Percentiles rank a stretch among this genome's conserved stretches.
phyloP scores from a whole-genome alignment of 2,113 vertebrate genomes.

The Amia ocellicauda region DNA sequence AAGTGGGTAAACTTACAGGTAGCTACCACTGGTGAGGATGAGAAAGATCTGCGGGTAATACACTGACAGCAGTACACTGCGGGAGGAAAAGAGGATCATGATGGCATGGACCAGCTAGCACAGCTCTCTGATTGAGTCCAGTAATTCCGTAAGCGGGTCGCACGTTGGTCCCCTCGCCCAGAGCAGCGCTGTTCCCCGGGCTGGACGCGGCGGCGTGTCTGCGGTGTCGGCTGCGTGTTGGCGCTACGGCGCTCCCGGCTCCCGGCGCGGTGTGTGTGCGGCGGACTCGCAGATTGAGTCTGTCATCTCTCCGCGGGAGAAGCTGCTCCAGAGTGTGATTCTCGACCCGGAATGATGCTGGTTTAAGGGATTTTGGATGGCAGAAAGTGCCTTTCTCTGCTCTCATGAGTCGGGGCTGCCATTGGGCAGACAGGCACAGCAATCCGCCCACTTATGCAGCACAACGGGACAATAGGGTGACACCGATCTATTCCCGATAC shows the following conservation, averaged over 20 bases:
- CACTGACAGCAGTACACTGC: conserved; percentile 90
- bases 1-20: conserved; percentile 77
- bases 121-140: conserved; percentile 47
- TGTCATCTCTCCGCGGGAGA: conserved; percentile 79
- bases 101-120: conserved; percentile 68
- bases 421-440: conserved; percentile 78
- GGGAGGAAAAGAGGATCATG: conserved; percentile 93
- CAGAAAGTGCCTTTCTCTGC: conserved; percentile 76
- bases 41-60: conserved; percentile 97
- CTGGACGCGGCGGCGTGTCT: conserved; percentile 44
- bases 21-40: conserved; percentile 94
- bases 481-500: conserved; percentile 57
- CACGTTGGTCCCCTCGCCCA: conserved; percentile 48
- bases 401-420: conserved; percentile 78
- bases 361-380: conserved; percentile 80
- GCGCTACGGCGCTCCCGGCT: conserved; percentile 69
- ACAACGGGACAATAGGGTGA: conserved; percentile 71
- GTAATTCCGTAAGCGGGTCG: conserved; percentile 55
- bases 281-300: conserved; percentile 64
- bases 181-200: conserved; percentile 48
- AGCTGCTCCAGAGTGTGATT: conserved; percentile 70
- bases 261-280: conserved; percentile 67
- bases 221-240: conserved; percentile 54
- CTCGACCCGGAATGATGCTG: conserved; percentile 73
- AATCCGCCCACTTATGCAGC: conserved; percentile 79